Conservation (phyloP, 2,113 vertebrate genomes). For the Amazona vittata region DNA sequence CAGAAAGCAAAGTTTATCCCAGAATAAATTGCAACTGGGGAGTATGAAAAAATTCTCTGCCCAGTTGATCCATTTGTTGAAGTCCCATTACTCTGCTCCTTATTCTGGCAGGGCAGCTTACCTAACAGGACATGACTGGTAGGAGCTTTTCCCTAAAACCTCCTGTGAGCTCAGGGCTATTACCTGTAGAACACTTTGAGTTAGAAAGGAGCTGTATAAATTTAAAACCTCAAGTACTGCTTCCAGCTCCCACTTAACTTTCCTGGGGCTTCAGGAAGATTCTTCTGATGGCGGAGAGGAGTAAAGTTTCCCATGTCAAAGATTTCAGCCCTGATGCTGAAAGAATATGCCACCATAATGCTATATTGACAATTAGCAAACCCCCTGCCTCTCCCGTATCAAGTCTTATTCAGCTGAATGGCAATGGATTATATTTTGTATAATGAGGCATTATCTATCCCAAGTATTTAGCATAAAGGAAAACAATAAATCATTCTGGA, state of each 20-base stretch:
- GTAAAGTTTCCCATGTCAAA: not conserved
- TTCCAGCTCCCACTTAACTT: not conserved
- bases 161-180: not conserved
- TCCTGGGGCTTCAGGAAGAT: not conserved
- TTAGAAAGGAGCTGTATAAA: not conserved
- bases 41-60: not conserved
- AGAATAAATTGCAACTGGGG: not conserved
- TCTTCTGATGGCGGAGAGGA: not conserved
- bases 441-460: slow-evolving; percentile 53
- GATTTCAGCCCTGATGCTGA: not conserved
- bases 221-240: not conserved
- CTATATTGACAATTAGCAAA: not conserved
- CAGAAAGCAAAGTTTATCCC: not conserved
- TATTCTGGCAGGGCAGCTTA: not conserved
- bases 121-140: not conserved
- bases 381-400: not conserved
- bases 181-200: fast-evolving
- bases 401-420: not conserved
- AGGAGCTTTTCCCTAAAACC: not conserved
- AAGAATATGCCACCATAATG: not conserved
- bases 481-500: slow-evolving; percentile 58
- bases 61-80: too few relatives aligned
- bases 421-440: slow-evolving; percentile 47
- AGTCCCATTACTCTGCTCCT: not conserved
- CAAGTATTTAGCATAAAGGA: slow-evolving; percentile 51